These are phyloP conservation scores for Varroa destructor DNA, from an alignment of 1,140 invertebrate genomes.

Conservation along the genomic window DNA sequence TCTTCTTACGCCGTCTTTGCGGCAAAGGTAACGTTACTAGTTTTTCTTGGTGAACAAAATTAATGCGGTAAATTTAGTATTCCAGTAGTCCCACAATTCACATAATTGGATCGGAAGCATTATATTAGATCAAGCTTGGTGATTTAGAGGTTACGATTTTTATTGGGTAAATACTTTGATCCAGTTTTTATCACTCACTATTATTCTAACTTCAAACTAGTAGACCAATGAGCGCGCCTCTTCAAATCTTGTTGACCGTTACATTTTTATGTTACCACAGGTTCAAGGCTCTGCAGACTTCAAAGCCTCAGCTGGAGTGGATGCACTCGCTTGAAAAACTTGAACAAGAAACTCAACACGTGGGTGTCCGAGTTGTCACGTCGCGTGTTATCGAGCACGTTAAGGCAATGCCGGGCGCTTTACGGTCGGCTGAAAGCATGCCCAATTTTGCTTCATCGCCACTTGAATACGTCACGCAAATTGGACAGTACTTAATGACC, in stretches of 20 bases:
- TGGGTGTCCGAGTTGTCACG: conserved; percentile 4
- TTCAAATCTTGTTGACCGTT: background rate
- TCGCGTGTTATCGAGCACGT: conserved; percentile 20
- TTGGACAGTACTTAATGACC: conserved; percentile 21
- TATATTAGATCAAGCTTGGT: too few relatives aligned
- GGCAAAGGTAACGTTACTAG: background rate
- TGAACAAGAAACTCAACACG: background rate
- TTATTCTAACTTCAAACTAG: too few relatives aligned
- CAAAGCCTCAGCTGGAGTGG: conserved; percentile 20
- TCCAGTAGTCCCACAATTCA: too few relatives aligned
- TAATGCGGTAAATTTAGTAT: too few relatives aligned
- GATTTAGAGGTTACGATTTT: too few relatives aligned
- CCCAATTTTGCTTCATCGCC: conserved; percentile 17
- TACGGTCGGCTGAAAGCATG: conserved; percentile 1
- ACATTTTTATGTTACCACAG: background rate
- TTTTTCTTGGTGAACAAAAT: too few relatives aligned
- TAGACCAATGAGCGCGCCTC: too few relatives aligned
- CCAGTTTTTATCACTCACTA: too few relatives aligned
- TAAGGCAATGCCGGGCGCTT: conserved; percentile 15
- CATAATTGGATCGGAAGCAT: too few relatives aligned
- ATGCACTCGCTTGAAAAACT: conserved; percentile 5
- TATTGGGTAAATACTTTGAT: too few relatives aligned
- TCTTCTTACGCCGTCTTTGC: conserved; percentile 13
- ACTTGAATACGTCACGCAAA: conserved; percentile 26
- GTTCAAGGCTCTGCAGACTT: conserved; percentile 19